Evolutionary conservation across 53 echinoderm and acorn worm genomes (phyloP), one percentile per base, ranked within the genome.

Genomic region (Echinometra lucunter): DNA sequence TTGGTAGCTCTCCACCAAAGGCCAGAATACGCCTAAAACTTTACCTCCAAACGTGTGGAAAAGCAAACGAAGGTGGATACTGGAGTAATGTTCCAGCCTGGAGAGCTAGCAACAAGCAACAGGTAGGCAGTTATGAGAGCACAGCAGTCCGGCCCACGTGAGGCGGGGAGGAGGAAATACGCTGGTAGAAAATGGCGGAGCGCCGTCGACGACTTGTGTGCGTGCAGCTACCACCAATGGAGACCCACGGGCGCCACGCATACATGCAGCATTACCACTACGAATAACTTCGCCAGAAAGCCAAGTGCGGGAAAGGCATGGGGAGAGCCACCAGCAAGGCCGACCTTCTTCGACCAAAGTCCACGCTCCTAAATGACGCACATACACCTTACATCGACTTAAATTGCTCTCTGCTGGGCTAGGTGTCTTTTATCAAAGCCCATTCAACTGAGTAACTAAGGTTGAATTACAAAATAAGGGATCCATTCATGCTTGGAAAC

Each of bases 381-480:
- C 18, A 27, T 32, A 32, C 88, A 88, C 57, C 25, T 90, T 72
- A 75, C 95, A 82, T 78, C 91, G 91, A 81, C 87, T 95, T 95
- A 92, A 95, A 95, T 92, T 95, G 89, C 92, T 69, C 83, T 95
- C 95, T 69, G 92, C 92, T 57, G 95, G 92, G 95, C 95, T 92
- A 53, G 95, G 95, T 90, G 6, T 47, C 90, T 90, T 63, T 90
- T 60, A 32, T 90, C 17, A 37, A 37, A 37, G 38, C 90, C 63
- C 90, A 90, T 47, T 90, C 63, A 66, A 42, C 57, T 90, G 90
- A 66, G 66, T 66, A 66, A 40, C 90, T 40, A 60, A 5, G 90
- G n/a, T 4, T 66, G 40, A 58, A 40, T 40, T 40, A 13, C 2
- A 21, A 40, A n/a, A n/a, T 3, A 90, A 38, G 38, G 30, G 56